These are phyloP conservation scores for Caenorhabditis sp. DNA, from an alignment of 2,888 invertebrate genomes.

Conservation along the genomic window DNA sequence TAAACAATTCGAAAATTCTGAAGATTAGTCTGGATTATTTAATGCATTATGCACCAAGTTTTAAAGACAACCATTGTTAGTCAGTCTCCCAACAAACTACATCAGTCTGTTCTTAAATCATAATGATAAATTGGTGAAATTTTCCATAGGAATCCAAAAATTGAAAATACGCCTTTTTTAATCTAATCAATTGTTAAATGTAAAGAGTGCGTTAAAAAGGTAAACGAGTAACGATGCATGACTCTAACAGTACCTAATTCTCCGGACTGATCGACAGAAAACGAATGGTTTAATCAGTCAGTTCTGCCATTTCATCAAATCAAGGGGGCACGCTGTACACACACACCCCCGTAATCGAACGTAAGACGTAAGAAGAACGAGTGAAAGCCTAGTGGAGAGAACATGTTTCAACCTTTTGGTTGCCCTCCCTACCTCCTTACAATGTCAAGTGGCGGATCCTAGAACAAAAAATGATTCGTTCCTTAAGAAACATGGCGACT, in stretches of 20 bases:
- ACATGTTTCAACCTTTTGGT: conserved; percentile 56
- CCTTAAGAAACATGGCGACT: background rate
- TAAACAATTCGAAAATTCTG: conserved; percentile 26
- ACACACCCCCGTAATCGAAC: conserved; percentile 52
- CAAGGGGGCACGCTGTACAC: conserved; percentile 47
- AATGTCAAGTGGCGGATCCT: conserved; percentile 60
- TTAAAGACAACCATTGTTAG: no score
- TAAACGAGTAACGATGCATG: conserved; percentile 13
- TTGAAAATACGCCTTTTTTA: background rate
- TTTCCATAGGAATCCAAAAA: no score
- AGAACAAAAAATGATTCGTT: conserved; percentile 52
- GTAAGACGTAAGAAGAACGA: conserved; percentile 53
- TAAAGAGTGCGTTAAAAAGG: background rate
- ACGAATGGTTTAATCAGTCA: conserved; percentile 55
- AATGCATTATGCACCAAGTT: no score
- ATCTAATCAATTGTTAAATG: background rate
- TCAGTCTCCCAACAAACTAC: no score
- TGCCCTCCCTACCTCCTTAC: conserved; percentile 33
- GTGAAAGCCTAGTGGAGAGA: conserved; percentile 55
- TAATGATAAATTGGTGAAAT: no score
- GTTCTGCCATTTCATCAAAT: conserved; percentile 60
- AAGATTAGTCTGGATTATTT: no score
- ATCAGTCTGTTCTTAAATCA: no score
- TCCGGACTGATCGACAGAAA: conserved; percentile 42
- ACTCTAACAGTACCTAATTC: conserved; percentile 27